Evolutionary conservation across 2,888 invertebrate species (phyloP).

Genomic region (Parascotia fuliginaria): DNA sequence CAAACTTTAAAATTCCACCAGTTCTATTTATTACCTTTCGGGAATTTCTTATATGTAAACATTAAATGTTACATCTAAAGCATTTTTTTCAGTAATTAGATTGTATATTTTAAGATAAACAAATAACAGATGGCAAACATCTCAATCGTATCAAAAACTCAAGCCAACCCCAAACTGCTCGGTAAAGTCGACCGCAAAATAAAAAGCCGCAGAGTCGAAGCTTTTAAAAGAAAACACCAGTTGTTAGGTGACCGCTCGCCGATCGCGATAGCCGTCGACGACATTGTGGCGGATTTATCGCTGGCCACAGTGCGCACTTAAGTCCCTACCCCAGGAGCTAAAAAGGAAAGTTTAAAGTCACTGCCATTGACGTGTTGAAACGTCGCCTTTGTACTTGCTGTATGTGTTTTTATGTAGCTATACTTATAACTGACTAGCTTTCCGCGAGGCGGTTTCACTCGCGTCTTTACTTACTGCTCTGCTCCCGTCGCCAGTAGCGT

Average conservation of each 20-base stretch:
- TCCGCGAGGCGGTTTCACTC: too few species aligned
- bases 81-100: background rate
- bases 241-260: conserved; percentile 45
- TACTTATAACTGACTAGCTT: conserved; percentile 15
- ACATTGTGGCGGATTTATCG: conserved; percentile 50
- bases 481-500: too few species aligned
- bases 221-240: conserved; percentile 50
- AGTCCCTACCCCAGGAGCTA: conserved; percentile 40
- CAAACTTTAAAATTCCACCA: too few species aligned
- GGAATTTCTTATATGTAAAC: background rate
- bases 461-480: too few species aligned
- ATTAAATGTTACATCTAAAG: background rate
- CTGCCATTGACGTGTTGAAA: conserved; percentile 32
- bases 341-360: conserved; percentile 50
- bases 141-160: conserved; percentile 35
- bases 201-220: conserved; percentile 38
- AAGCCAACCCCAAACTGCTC: conserved; percentile 28
- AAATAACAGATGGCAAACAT: conserved; percentile 28
- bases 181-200: conserved; percentile 41
- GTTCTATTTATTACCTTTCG: background rate
- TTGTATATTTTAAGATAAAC: conserved; percentile 6
- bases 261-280: conserved; percentile 48
- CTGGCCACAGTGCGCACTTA: conserved; percentile 43
- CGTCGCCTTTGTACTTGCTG: conserved; percentile 16
- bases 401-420: conserved; percentile 29